A percentile compares a stretch with the other conserved stretches of the same genome.
Conservation (phyloP, 2,113 vertebrate genomes). For the Tragelaphus scriptus region DNA sequence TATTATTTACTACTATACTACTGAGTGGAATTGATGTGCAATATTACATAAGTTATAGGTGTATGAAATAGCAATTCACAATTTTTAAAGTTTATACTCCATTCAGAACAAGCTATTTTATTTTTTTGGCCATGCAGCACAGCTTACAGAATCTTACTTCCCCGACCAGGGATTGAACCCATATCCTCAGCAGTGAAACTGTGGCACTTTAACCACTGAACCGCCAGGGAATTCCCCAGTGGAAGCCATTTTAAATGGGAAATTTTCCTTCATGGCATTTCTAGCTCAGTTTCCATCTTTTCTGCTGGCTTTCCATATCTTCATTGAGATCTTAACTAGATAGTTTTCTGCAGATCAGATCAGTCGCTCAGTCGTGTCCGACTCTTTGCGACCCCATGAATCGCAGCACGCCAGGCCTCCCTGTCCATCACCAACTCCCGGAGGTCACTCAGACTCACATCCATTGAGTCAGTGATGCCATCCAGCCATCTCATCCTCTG, state of each 20-base stretch:
- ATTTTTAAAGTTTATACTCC: background rate
- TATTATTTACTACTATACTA: background rate
- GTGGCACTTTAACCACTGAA: background rate
- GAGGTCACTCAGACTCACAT: too few species aligned
- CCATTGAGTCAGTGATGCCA: too few species aligned
- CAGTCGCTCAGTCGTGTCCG: too few species aligned
- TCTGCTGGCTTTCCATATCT: background rate
- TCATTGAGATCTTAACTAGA: background rate
- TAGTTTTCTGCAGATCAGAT: too few species aligned
- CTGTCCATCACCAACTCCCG: too few species aligned
- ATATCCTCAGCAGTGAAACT: background rate
- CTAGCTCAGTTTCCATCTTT: background rate
- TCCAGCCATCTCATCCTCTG: too few species aligned
- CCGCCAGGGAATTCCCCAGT: background rate
- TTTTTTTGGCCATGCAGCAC: background rate
- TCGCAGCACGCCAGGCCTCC: too few species aligned
- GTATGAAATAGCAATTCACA: background rate
- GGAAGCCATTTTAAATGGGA: background rate
- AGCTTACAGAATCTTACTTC: background rate
- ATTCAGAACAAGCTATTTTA: background rate
- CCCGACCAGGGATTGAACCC: rapidly evolving
- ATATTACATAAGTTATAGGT: background rate
- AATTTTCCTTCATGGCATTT: background rate
- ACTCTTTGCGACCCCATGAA: too few species aligned
- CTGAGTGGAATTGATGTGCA: background rate